Evolutionary conservation across 2,113 vertebrate genomes (phyloP), one percentile per base, ranked within the genome.

Genomic region (Atherinomorus stipes): DNA sequence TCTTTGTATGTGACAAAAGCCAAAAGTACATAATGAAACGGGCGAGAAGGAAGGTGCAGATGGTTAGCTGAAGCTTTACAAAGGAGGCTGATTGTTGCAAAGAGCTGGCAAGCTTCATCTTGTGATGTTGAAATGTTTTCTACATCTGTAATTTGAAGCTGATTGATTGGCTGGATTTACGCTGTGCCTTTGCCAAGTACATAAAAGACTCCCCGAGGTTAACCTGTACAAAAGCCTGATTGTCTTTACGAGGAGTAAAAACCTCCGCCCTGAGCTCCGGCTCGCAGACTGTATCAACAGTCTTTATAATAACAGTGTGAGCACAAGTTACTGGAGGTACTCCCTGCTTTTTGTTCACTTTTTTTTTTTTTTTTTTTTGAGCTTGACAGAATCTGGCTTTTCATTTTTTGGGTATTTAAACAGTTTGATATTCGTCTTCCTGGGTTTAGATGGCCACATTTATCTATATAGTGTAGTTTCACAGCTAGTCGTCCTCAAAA

Each of bases 91-190:
- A 87, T 81, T 13, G 75, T 61, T 81, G 70, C 58, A 78, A 66
- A 76, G 22, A 63, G 51, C 11, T 64, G 82, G 67, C 90, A 93
- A 84, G 91, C 80, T 89, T 75, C 50, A 45, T 91, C 93, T 91
- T 91, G 90, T 76, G 75, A 66, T 40, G 44, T 56, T 31, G 73
- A 78, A 75, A 66, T 69, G 76, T 86, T 86, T 72, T 77, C 62
- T 83, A 19, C 76, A 82, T 78, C 64, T 73, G 64, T 77, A 70
- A 63, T 68, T 52, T 71, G 22, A 51, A 56, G 66, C 57, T 81
- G 81, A 88, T 72, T 81, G 90, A 90, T 78, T 28, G 74, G 66
- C 74, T 76, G 75, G 79, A 86, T 85, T 49, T 54, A 54, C 44
- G 47, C 70, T 71, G 76, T 57, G 56, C 45, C 76, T 78, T 56